phyloP scores from a whole-genome alignment of 2,113 vertebrate species.

The Synodontis membranacea region DNA sequence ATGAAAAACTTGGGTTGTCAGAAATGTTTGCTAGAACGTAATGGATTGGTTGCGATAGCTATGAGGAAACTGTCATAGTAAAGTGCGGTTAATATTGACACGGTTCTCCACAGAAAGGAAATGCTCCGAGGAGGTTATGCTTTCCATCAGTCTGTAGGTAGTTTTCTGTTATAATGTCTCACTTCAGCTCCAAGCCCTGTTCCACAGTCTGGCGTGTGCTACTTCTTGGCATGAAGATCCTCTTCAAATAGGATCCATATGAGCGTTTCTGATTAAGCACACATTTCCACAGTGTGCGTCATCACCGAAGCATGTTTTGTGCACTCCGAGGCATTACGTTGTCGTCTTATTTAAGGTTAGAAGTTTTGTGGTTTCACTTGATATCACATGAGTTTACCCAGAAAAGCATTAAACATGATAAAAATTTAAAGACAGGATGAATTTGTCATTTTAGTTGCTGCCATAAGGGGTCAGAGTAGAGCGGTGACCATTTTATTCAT shows the following conservation, averaged over 20 bases:
- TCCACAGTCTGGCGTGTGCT: conserved; percentile 9
- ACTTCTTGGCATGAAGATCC: conserved; percentile 28
- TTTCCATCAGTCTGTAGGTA: conserved; percentile 14
- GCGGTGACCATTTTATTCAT: neutral
- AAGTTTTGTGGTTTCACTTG: conserved; percentile 22
- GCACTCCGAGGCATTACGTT: conserved; percentile 15
- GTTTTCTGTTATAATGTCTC: conserved; percentile 19
- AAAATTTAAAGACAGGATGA: neutral
- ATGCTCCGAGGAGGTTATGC: neutral
- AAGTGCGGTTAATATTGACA: neutral
- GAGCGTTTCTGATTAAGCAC: conserved; percentile 28
- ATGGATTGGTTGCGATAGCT: neutral
- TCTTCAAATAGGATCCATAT: conserved; percentile 41
- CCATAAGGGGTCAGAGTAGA: conserved; percentile 44
- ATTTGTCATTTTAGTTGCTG: neutral
- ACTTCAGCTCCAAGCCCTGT: neutral
- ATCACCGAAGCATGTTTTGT: conserved; percentile 31
- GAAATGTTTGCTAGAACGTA: conserved; percentile 53
- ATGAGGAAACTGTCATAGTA: neutral
- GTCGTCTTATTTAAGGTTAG: conserved; percentile 16
- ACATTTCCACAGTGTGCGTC: conserved; percentile 26
- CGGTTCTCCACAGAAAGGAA: neutral
- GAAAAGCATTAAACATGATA: no score
- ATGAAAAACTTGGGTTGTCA: conserved; percentile 77
- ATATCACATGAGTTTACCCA: conserved; percentile 22